A percentile compares a stretch with the other conserved stretches of the same genome.
These are phyloP conservation scores for Lepus europaeus DNA, from an alignment of 2,113 vertebrate species.

Conservation along the genomic window DNA sequence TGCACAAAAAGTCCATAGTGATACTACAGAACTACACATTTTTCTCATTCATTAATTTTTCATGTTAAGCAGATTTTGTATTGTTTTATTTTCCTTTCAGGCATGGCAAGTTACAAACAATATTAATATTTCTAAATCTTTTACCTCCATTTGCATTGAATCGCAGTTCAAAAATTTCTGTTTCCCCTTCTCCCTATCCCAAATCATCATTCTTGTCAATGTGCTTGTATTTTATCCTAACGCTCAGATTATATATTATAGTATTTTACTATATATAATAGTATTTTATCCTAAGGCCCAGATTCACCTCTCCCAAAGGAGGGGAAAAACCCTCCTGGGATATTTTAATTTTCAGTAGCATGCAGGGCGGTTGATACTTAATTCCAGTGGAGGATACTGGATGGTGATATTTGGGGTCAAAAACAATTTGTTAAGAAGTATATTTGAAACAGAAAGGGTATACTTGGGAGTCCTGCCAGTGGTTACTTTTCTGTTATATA, in stretches of 20 bases:
- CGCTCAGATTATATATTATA: no score
- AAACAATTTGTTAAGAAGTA: background rate
- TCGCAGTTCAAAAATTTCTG: background rate
- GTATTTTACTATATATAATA: no score
- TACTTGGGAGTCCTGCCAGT: background rate
- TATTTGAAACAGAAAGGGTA: background rate
- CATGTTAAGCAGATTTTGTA: background rate
- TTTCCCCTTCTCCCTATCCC: background rate
- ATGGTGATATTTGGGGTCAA: background rate
- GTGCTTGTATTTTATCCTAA: background rate
- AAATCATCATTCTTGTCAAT: background rate
- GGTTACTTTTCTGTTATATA: background rate
- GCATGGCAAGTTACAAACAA: background rate
- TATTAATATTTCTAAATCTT: slow-evolving; percentile 10
- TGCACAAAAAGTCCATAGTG: background rate
- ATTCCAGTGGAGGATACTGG: background rate
- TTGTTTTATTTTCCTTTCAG: background rate
- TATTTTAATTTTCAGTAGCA: background rate
- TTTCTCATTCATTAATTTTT: slow-evolving; percentile 21
- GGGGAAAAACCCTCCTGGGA: background rate
- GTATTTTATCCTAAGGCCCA: background rate
- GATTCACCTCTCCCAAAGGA: background rate
- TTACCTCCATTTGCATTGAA: background rate
- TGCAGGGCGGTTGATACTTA: background rate
- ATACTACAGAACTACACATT: background rate